A percentile compares a stretch with the other conserved stretches of the same genome.
These are phyloP conservation scores for Archivesica marissinica DNA, from an alignment of 1,140 invertebrate species.

Conservation along the genomic window DNA sequence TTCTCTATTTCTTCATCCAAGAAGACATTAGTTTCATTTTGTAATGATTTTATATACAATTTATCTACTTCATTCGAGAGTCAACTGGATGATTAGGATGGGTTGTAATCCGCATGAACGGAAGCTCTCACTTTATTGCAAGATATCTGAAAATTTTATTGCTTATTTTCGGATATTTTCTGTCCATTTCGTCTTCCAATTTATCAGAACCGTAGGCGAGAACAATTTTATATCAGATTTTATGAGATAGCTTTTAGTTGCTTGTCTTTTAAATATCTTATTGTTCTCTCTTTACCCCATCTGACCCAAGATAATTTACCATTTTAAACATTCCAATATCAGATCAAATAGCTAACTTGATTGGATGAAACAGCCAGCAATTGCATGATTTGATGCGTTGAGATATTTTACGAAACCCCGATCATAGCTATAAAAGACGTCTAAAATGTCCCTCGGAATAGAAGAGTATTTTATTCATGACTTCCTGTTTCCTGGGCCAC, in stretches of 20 bases:
- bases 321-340: slow-evolving; percentile 61
- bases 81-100: slow-evolving; percentile 53
- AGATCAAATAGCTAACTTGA: slow-evolving; percentile 55
- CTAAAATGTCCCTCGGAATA: slow-evolving; percentile 54
- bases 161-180: slow-evolving; percentile 67
- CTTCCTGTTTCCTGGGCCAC: slow-evolving; percentile 51
- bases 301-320: slow-evolving; percentile 56
- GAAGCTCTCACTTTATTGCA: slow-evolving; percentile 48
- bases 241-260: slow-evolving; percentile 65
- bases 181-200: slow-evolving; percentile 59
- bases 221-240: slow-evolving; percentile 66
- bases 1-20: slow-evolving; percentile 47
- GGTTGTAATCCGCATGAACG: slow-evolving; percentile 21
- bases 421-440: slow-evolving; percentile 64
- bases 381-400: slow-evolving; percentile 55
- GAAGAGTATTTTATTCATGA: slow-evolving; percentile 63
- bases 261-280: slow-evolving; percentile 62
- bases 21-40: slow-evolving; percentile 50
- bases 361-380: slow-evolving; percentile 45
- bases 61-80: slow-evolving; percentile 52
- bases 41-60: slow-evolving; percentile 66
- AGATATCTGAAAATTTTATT: slow-evolving; percentile 64
- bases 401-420: slow-evolving; percentile 62
- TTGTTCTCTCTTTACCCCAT: slow-evolving; percentile 46
- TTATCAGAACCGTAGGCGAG: slow-evolving; percentile 57